These are phyloP conservation scores for Aporophyla nigra DNA, from an alignment of 2,888 invertebrate species.

Conservation along the genomic window DNA sequence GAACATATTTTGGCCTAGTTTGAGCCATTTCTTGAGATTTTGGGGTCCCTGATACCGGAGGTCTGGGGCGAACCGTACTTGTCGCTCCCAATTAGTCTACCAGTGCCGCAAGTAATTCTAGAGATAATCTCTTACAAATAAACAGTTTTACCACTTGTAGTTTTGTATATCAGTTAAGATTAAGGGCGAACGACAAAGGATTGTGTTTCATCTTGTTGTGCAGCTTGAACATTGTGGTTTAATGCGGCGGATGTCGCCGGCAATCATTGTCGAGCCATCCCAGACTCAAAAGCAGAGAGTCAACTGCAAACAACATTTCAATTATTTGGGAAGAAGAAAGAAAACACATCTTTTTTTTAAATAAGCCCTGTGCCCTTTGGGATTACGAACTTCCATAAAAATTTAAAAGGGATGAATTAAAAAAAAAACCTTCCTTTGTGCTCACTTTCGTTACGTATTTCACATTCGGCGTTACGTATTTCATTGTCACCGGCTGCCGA, in stretches of 20 bases:
- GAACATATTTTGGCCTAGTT: too few relatives aligned
- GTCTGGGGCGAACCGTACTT: too few relatives aligned
- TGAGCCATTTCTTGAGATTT: too few relatives aligned
- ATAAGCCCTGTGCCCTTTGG: neutral
- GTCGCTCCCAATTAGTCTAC: too few relatives aligned
- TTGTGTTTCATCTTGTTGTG: constrained; percentile 20
- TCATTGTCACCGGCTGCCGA: too few relatives aligned
- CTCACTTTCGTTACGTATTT: too few relatives aligned
- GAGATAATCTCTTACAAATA: neutral
- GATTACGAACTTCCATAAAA: too few relatives aligned
- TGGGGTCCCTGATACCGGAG: too few relatives aligned
- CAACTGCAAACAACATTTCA: constrained; percentile 19
- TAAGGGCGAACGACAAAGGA: constrained; percentile 8
- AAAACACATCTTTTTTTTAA: neutral
- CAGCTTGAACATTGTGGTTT: constrained; percentile 16
- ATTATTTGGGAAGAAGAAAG: neutral
- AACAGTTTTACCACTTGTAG: neutral
- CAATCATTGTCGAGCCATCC: constrained; percentile 35
- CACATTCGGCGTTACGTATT: too few relatives aligned
- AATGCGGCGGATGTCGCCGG: constrained; percentile 46
- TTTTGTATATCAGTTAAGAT: neutral
- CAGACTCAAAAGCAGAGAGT: constrained; percentile 13
- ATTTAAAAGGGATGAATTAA: too few relatives aligned
- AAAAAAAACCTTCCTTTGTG: too few relatives aligned
- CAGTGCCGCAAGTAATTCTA: neutral